Evolutionary conservation across 2,888 invertebrate genomes (phyloP), one percentile per base, ranked within the genome.

Genomic region (Caprella mutica): DNA sequence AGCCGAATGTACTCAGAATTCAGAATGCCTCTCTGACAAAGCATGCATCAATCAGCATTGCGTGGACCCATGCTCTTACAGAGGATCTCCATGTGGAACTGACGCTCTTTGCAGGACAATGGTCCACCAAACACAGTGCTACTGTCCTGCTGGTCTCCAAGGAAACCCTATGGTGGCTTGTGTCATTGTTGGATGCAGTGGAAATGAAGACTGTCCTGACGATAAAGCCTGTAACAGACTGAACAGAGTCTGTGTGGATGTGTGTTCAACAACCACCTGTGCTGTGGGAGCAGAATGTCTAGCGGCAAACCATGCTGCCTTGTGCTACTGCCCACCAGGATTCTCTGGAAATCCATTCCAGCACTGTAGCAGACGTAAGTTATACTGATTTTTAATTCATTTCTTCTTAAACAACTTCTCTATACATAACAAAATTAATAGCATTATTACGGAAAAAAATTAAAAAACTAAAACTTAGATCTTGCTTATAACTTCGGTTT

Each of bases 101-200:
- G 61, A 61, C 54, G 67, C 69, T 6, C 51, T 65, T 51, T 69
- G 69, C 51, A 65, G 65, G 38, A 65, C 65, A n/a, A 58, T 65
- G 14, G 43, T 59, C 33, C 70, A 70, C 55, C 62, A 66, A 1
- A 68, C 69, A 9, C 66, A 68, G 29, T 71, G 71, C 60, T 66
- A 65, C 69, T 92, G 92, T 68, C 84, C 87, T 2, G 76, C 79
- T 43, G 84, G 85, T 69, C 87, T 84, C 68, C 78, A 85, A 38
- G 91, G 91, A 1, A 85, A 90, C 73, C 85, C 90, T 2, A 75
- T 86, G 6, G 80, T 83, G 1, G 81, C 83, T 66, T 92, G 92
- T 69, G 66, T 69, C 56, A 66, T 67, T 43, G 82, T 89, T 59
- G 91, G 79, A 30, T 92, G 92, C 69, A 73, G 77, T 44, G 72